Conservation (phyloP, 2,888 invertebrate species). For the Ganaspis brasiliensis region DNA sequence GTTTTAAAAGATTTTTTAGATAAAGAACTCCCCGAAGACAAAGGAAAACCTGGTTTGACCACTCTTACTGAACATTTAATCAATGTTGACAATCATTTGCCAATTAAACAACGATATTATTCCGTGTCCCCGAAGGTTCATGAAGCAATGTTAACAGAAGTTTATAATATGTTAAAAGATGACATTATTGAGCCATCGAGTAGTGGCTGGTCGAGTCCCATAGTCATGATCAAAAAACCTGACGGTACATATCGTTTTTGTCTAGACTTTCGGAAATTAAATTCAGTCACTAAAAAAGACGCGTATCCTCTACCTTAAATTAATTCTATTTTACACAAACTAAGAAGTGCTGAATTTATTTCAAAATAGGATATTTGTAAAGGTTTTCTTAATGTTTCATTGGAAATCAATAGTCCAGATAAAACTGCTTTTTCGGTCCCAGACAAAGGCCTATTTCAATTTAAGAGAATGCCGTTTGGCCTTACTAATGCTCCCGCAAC, state of each 20-base stretch:
- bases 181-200: neutral
- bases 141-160: neutral
- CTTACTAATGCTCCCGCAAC: constrained; percentile 58
- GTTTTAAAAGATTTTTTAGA: neutral
- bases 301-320: constrained; percentile 70
- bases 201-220: neutral
- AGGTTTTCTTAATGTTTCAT: constrained; percentile 67
- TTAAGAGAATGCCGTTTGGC: constrained; percentile 47
- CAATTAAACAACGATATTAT: constrained; percentile 56
- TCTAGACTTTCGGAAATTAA: constrained; percentile 68
- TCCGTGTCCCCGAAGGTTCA: constrained; percentile 48
- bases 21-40: neutral
- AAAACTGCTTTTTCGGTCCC: constrained; percentile 71
- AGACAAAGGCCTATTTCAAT: neutral
- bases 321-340: constrained; percentile 64
- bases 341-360: constrained; percentile 67
- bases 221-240: neutral
- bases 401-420: constrained; percentile 53
- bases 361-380: constrained; percentile 67
- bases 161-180: constrained; percentile 7
- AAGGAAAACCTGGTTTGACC: neutral
- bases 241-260: constrained; percentile 49
- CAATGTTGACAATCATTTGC: neutral
- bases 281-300: constrained; percentile 66
- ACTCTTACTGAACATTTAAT: neutral